These are phyloP conservation scores for Anisognathus igniventris DNA, from an alignment of 2,797 vertebrate species.

Conservation along the genomic window DNA sequence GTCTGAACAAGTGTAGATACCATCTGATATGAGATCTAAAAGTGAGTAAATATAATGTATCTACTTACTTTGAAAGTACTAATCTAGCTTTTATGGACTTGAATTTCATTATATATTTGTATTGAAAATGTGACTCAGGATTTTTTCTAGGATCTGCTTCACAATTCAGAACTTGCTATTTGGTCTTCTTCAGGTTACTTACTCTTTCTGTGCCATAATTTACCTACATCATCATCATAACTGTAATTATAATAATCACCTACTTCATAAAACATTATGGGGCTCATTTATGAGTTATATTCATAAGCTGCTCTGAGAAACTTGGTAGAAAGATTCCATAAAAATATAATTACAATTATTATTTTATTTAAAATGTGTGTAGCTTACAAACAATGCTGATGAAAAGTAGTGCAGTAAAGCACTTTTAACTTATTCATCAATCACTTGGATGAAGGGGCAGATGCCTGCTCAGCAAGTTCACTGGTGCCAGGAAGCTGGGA, in stretches of 20 bases:
- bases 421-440: background rate
- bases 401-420: background rate
- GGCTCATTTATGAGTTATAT: slow-evolving; percentile 37
- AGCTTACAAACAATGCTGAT: slow-evolving; percentile 11
- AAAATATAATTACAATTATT: slow-evolving; percentile 43
- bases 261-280: slow-evolving; percentile 42
- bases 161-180: slow-evolving; percentile 11
- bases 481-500: background rate
- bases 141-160: slow-evolving; percentile 31
- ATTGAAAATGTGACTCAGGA: slow-evolving; percentile 48
- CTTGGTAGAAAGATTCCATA: background rate
- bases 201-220: slow-evolving; percentile 28
- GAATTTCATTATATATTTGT: slow-evolving; percentile 45
- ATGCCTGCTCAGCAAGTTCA: background rate
- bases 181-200: slow-evolving; percentile 40
- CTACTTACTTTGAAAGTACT: slow-evolving; percentile 1
- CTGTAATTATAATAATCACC: slow-evolving; percentile 33
- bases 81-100: slow-evolving; percentile 29
- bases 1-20: slow-evolving; percentile 29
- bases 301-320: slow-evolving; percentile 52
- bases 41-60: slow-evolving; percentile 8
- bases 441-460: background rate
- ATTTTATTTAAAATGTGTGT: slow-evolving; percentile 6
- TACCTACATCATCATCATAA: slow-evolving; percentile 32
- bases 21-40: slow-evolving; percentile 11